Evolutionary conservation across 2,797 vertebrate genomes (phyloP).

Genomic region (Anabas testudineus): DNA sequence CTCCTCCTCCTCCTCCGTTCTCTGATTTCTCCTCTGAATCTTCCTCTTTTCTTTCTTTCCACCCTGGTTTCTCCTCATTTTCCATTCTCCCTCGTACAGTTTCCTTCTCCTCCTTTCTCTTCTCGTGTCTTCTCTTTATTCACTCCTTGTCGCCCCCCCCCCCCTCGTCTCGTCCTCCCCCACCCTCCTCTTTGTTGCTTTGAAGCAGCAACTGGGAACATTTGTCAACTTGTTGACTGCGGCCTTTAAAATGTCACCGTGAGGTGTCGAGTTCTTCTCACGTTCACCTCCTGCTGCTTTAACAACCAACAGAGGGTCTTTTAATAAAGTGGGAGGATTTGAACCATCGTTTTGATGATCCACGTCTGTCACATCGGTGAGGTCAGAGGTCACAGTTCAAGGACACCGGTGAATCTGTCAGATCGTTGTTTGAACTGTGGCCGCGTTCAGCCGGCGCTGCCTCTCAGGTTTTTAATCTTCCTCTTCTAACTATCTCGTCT

Average conservation of each 20-base stretch:
- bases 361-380: too few species aligned
- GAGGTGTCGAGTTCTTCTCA: conserved; percentile 35
- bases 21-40: background rate
- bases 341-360: too few species aligned
- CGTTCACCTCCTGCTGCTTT: background rate
- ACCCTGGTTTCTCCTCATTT: background rate
- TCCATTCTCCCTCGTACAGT: background rate
- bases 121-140: background rate
- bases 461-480: too few species aligned
- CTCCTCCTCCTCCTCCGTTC: conserved; percentile 9
- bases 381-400: conserved; percentile 2
- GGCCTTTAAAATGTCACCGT: conserved; percentile 22
- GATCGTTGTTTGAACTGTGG: too few species aligned
- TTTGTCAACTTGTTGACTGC: conserved; percentile 64
- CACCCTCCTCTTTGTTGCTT: conserved; percentile 1
- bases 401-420: too few species aligned
- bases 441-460: too few species aligned
- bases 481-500: too few species aligned
- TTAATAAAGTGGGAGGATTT: background rate
- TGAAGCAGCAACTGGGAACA: conserved; percentile 59
- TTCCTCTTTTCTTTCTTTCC: background rate
- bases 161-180: background rate
- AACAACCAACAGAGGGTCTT: too few species aligned
- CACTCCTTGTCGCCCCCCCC: too few species aligned
- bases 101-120: background rate